Percentiles rank a stretch among this genome's conserved stretches.
phyloP scores from a whole-genome alignment of 37 sponge, comb jelly and placozoan species.

The Spongia lamella region DNA sequence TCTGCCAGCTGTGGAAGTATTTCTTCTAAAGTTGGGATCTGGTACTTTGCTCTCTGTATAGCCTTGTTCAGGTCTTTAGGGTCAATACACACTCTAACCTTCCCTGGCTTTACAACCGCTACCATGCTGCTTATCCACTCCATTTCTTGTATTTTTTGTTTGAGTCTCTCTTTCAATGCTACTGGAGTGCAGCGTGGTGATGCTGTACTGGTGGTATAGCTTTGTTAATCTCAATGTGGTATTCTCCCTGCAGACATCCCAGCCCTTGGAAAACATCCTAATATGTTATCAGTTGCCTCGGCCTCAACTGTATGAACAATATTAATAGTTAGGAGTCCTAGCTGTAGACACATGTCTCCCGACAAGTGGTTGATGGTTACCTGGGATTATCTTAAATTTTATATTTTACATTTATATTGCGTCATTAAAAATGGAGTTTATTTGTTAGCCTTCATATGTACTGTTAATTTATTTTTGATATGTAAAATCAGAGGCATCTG shows the following conservation, averaged over 20 bases:
- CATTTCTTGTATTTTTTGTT: slow-evolving; percentile 18
- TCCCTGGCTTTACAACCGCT: slow-evolving; percentile 11
- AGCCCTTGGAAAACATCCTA: slow-evolving; percentile 5
- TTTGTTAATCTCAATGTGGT: slow-evolving; percentile 10
- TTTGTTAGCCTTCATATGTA: too few species aligned
- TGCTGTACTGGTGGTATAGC: slow-evolving; percentile 16
- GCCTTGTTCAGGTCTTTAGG: slow-evolving; percentile 46
- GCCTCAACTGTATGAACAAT: too few species aligned
- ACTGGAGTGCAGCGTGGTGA: slow-evolving; percentile 9
- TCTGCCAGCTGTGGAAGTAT: slow-evolving; percentile 13
- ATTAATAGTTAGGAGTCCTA: too few species aligned
- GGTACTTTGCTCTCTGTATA: slow-evolving; percentile 32
- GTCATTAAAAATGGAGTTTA: too few species aligned
- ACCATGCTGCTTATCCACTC: slow-evolving; percentile 45
- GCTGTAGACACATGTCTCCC: too few species aligned
- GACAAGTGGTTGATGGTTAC: too few species aligned
- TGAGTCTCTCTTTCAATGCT: slow-evolving; percentile 14
- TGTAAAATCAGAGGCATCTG: too few species aligned
- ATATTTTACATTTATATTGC: too few species aligned
- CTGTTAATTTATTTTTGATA: too few species aligned
- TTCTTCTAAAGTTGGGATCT: slow-evolving; percentile 31
- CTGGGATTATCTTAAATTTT: too few species aligned
- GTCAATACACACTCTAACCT: slow-evolving; percentile 47
- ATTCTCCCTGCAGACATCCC: slow-evolving; percentile 15
- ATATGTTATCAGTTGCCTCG: slow-evolving; percentile 1